Evolutionary conservation across 2,888 invertebrate species (phyloP), one percentile per base, ranked within the genome.

Genomic region (Furcula furcula): DNA sequence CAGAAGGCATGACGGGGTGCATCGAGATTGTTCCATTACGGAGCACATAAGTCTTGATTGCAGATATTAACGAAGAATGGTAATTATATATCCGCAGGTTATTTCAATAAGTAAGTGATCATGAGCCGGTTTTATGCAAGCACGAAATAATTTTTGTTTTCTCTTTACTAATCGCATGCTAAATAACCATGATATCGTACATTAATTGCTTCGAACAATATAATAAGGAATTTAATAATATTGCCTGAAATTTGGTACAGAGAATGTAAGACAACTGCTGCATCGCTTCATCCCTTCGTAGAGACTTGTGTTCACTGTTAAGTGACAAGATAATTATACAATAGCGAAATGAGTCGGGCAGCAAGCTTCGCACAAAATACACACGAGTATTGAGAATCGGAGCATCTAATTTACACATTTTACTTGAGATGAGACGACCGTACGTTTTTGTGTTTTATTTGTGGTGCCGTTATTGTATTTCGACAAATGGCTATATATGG

Each of bases 61-160:
- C 46, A 46, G 48, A 48, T 45, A 41, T 27, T 47, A 29, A 47
- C 35, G 40, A 46, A 50, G 54, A 62, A 55, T 60, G 44, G n/a
- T 52, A 51, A 39, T 53, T 45, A 55, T 64, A 49, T 55, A 47
- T 55, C 59, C 42, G 40, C 52, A 51, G 58, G 63, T 4, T 26
- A 14, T 26, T 7, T 36, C 44, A 46, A 45, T 53, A 18, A 18
- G 81, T 81, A 76, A 80, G 86, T 86, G 86, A 86, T 86, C 86
- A 84, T 76, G 61, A 68, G 82, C 86, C 86, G 85, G 85, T 78
- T 70, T 66, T 53, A 47, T 65, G 66, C 59, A 34, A 61, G 76
- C 76, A 77, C 76, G 76, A 43, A 31, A 36, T 53, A 56, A 50
- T 47, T 54, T 49, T 53, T 58, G 50, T 61, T 50, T 46, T 41